These are phyloP conservation scores for Stictonetta naevosa DNA, from an alignment of 2,113 vertebrate genomes.

Conservation along the genomic window DNA sequence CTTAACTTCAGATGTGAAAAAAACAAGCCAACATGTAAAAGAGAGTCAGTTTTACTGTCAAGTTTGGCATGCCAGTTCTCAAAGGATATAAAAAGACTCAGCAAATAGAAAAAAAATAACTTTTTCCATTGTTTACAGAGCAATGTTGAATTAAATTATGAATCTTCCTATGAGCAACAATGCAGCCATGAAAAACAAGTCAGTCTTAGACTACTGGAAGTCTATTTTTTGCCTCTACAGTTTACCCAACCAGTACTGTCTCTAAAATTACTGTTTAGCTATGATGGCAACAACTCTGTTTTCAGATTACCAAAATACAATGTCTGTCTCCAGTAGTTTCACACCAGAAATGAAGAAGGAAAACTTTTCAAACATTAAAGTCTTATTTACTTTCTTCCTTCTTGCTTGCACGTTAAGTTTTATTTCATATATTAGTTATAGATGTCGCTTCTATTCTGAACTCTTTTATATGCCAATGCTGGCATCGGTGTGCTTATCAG, in stretches of 20 bases:
- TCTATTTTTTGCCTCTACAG: constrained; percentile 20
- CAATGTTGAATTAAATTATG: not conserved
- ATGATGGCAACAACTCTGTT: not conserved
- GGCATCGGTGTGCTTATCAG: not conserved
- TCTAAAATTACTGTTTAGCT: constrained; percentile 15
- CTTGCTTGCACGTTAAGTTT: not conserved
- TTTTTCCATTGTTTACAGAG: not conserved
- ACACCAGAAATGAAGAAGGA: not conserved
- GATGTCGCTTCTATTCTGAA: not conserved
- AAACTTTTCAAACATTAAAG: not conserved
- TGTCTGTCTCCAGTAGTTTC: not conserved
- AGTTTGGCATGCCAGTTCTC: not conserved
- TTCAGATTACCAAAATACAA: constrained; percentile 15
- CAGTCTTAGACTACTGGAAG: not conserved
- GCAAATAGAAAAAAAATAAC: not conserved
- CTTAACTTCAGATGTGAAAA: not conserved
- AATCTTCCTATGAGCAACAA: not conserved
- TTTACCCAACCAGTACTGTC: constrained; percentile 24
- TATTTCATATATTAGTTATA: not conserved
- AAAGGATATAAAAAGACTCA: constrained; percentile 6
- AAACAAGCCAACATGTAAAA: not conserved
- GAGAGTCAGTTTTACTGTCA: not conserved
- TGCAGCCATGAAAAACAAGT: not conserved
- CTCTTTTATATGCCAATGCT: not conserved
- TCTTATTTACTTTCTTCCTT: not conserved